Percentiles rank a stretch among this genome's conserved stretches.
phyloP scores from a whole-genome alignment of 2,888 invertebrate genomes.

The Hetaerina titia region DNA sequence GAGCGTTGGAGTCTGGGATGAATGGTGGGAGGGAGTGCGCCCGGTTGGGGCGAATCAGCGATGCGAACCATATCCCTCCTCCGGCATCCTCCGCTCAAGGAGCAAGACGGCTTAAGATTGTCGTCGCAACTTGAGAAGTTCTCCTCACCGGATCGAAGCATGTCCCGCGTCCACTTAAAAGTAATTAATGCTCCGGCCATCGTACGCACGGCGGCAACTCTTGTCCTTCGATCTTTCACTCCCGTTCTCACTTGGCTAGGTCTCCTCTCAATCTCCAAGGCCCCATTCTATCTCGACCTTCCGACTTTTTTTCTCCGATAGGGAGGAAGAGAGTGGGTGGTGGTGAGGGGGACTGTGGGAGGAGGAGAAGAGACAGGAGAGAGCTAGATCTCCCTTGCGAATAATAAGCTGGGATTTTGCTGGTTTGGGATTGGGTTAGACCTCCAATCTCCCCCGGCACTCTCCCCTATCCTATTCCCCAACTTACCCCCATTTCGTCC shows the following conservation, averaged over 20 bases:
- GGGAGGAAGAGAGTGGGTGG: not conserved
- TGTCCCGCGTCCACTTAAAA: slow-evolving; percentile 58
- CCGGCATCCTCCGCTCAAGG: not conserved
- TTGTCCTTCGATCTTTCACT: slow-evolving; percentile 39
- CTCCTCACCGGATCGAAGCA: slow-evolving; percentile 25
- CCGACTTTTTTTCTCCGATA: not conserved
- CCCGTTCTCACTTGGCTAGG: not conserved
- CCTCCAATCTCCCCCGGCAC: slow-evolving; percentile 1
- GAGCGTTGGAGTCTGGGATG: not conserved
- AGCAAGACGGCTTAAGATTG: slow-evolving; percentile 7
- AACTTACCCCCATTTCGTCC: not conserved
- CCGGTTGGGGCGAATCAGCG: not conserved
- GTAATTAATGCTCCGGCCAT: slow-evolving; percentile 59
- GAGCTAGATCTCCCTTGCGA: slow-evolving; percentile 1
- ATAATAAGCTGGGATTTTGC: slow-evolving; percentile 51
- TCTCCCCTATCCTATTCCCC: not conserved
- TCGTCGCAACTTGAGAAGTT: not conserved
- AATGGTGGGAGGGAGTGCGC: not conserved
- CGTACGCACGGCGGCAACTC: not conserved
- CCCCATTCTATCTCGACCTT: slow-evolving; percentile 1
- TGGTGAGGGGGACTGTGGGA: not conserved
- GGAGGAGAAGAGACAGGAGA: not conserved
- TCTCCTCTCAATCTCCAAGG: not conserved
- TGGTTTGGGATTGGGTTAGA: not conserved
- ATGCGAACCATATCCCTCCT: not conserved